Evolutionary conservation across 2,888 invertebrate species (phyloP).

Genomic region (Steromphala cineraria): DNA sequence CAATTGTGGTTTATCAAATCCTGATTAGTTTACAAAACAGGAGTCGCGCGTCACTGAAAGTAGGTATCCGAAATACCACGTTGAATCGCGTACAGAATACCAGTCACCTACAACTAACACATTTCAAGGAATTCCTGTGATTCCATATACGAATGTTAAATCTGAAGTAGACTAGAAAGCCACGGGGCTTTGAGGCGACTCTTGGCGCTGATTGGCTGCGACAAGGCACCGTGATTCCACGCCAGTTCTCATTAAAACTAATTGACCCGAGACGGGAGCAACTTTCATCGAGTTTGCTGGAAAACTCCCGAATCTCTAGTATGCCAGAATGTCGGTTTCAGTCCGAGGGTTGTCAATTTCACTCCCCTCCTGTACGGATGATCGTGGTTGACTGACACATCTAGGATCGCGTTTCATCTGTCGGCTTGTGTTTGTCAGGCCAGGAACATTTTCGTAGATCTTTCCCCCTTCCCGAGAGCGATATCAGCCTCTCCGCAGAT

Average conservation of each 20-base stretch:
- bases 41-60: too few species aligned
- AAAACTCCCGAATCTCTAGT: neutral
- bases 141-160: neutral
- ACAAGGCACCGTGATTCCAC: neutral
- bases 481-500: neutral
- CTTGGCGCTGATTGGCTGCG: neutral
- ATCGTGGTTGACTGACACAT: slow-evolving; percentile 9
- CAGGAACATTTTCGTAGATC: slow-evolving; percentile 12
- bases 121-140: slow-evolving; percentile 3
- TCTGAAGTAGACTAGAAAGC: neutral
- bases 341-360: neutral
- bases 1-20: too few species aligned
- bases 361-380: neutral
- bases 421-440: slow-evolving; percentile 12
- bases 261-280: slow-evolving; percentile 14
- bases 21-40: too few species aligned
- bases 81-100: neutral
- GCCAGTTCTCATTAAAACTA: slow-evolving; percentile 11
- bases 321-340: neutral
- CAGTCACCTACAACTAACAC: slow-evolving; percentile 13
- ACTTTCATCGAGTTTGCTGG: slow-evolving; percentile 13
- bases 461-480: neutral
- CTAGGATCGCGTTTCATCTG: slow-evolving; percentile 11
- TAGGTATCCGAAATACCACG: neutral
- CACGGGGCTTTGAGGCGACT: neutral